A percentile compares a stretch with the other conserved stretches of the same genome.
Evolutionary conservation across 2,888 invertebrate genomes (phyloP).

Genomic region (Patella pellucida): DNA sequence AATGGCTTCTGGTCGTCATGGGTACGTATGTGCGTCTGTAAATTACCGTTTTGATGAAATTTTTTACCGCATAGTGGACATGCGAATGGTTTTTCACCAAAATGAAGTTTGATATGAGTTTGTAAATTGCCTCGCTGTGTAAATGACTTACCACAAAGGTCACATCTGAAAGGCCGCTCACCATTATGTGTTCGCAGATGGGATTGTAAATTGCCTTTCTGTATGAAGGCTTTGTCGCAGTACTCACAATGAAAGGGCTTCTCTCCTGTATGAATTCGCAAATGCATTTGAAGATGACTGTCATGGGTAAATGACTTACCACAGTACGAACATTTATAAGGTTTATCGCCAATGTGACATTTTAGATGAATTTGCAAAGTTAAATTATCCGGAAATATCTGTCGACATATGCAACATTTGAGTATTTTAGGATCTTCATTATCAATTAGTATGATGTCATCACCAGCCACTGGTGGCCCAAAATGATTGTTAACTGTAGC

Average conservation of each 20-base stretch:
- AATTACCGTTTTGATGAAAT: slow-evolving; percentile 15
- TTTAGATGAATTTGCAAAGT: slow-evolving; percentile 17
- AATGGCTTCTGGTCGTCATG: slow-evolving; percentile 18
- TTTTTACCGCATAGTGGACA: slow-evolving; percentile 15
- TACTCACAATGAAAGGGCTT: slow-evolving; percentile 19
- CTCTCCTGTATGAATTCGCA: slow-evolving; percentile 7
- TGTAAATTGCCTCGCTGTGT: slow-evolving; percentile 18
- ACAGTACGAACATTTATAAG: slow-evolving; percentile 15
- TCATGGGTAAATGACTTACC: slow-evolving; percentile 9
- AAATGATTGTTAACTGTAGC: too few species aligned
- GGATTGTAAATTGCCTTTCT: neutral
- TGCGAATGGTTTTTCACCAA: slow-evolving; percentile 9
- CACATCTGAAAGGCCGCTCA: slow-evolving; percentile 12
- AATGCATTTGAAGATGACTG: slow-evolving; percentile 14
- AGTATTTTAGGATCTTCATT: neutral
- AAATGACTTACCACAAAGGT: slow-evolving; percentile 16
- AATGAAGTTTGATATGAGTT: slow-evolving; percentile 11
- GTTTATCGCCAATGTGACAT: slow-evolving; percentile 8
- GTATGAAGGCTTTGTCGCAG: slow-evolving; percentile 14
- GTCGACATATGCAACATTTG: neutral
- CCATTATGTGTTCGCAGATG: slow-evolving; percentile 18
- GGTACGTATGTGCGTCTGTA: slow-evolving; percentile 15
- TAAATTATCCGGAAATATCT: neutral
- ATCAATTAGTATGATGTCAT: neutral
- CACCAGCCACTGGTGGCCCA: neutral